These are phyloP conservation scores for Ceramica pisi DNA, from an alignment of 2,888 invertebrate genomes.

Conservation along the genomic window DNA sequence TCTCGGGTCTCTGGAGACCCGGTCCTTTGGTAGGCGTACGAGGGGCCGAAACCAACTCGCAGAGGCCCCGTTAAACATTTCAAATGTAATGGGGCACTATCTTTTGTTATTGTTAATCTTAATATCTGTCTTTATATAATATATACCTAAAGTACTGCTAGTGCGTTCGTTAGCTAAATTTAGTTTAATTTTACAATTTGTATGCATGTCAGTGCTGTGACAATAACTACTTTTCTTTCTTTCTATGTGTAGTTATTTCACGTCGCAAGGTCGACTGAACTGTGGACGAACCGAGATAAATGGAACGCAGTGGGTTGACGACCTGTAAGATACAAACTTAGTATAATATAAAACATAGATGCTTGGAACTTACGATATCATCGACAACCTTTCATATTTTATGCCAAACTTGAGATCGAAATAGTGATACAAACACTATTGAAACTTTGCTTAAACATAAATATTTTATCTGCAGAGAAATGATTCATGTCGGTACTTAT, in stretches of 20 bases:
- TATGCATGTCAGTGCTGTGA: too few relatives aligned
- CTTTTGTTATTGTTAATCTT: too few relatives aligned
- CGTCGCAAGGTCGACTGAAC: constrained; percentile 1
- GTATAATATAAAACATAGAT: background rate
- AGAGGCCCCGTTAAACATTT: too few relatives aligned
- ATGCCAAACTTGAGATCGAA: background rate
- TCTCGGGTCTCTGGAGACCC: too few relatives aligned
- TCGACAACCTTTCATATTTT: background rate
- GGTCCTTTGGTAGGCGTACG: too few relatives aligned
- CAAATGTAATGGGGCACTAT: too few relatives aligned
- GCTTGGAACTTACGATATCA: background rate
- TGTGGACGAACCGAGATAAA: constrained; percentile 12
- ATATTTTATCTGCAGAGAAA: background rate
- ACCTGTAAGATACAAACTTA: background rate
- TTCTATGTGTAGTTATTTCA: constrained; percentile 8
- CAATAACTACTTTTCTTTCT: too few relatives aligned
- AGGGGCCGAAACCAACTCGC: too few relatives aligned
- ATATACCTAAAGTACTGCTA: too few relatives aligned
- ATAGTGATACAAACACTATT: background rate
- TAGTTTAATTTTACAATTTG: too few relatives aligned
- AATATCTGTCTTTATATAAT: too few relatives aligned
- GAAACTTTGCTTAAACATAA: constrained; percentile 8
- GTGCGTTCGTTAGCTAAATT: too few relatives aligned
- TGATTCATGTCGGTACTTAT: constrained; percentile 24
- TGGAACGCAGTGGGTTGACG: constrained; percentile 10